A percentile compares a stretch with the other conserved stretches of the same genome.
phyloP scores from a whole-genome alignment of 2,888 invertebrate species.

The Chaitophorus viminalis region DNA sequence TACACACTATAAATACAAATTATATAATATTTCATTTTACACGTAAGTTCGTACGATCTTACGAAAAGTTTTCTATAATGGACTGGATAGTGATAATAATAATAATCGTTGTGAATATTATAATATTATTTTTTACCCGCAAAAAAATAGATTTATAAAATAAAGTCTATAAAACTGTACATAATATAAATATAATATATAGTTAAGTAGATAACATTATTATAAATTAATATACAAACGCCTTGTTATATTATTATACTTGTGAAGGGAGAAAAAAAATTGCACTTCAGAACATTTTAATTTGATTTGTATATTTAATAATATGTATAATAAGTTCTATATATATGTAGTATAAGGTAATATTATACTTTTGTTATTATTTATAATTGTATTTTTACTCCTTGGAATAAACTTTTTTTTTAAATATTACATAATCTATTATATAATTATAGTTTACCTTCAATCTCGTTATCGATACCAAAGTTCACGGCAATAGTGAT shows the following conservation, averaged over 20 bases:
- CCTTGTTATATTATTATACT: background rate
- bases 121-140: constrained; percentile 20
- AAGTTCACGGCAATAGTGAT: too few species aligned
- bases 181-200: too few species aligned
- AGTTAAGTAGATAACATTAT: background rate
- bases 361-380: background rate
- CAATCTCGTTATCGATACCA: too few species aligned
- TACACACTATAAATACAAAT: too few species aligned
- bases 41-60: background rate
- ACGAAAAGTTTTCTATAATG: background rate
- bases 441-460: too few species aligned
- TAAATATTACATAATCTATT: too few species aligned
- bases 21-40: too few species aligned
- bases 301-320: constrained; percentile 18
- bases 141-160: background rate
- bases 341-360: background rate
- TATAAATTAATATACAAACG: background rate
- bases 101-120: background rate
- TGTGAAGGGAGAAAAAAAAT: background rate
- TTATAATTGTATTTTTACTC: constrained; percentile 39
- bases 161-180: background rate
- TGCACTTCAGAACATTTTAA: background rate
- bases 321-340: too few species aligned
- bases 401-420: constrained; percentile 38
- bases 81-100: constrained; percentile 17